Percentiles rank a stretch among this genome's conserved stretches.
phyloP scores from a whole-genome alignment of 1,140 invertebrate genomes.

The Vanessa atalanta region DNA sequence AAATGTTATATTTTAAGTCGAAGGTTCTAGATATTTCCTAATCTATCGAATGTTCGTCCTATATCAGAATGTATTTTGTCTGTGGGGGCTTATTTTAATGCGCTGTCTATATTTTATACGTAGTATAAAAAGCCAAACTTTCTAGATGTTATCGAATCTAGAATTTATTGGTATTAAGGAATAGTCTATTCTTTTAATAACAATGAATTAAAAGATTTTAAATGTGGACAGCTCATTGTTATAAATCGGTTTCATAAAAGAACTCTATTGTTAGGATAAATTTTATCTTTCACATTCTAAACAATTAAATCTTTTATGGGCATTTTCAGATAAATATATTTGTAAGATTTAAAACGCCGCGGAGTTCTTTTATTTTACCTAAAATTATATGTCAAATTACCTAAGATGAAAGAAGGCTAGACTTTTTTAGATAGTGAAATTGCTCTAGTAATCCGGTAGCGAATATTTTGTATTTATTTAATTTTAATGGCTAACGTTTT shows the following conservation, averaged over 20 bases:
- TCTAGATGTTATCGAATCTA: constrained; percentile 13
- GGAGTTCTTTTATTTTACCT: constrained; percentile 11
- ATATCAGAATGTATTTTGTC: constrained; percentile 36
- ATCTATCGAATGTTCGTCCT: constrained; percentile 58
- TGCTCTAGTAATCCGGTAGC: constrained; percentile 53
- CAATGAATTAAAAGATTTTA: constrained; percentile 7
- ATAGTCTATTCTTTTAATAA: constrained; percentile 29
- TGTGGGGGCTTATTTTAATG: constrained; percentile 34
- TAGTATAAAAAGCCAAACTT: constrained; percentile 25
- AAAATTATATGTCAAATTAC: neutral
- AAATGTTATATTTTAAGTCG: constrained; percentile 51
- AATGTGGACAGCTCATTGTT: constrained; percentile 28
- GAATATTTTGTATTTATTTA: constrained; percentile 46
- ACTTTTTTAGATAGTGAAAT: constrained; percentile 60
- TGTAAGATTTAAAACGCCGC: constrained; percentile 1
- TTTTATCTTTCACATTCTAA: constrained; percentile 8
- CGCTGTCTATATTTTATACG: constrained; percentile 32
- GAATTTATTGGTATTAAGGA: constrained; percentile 3
- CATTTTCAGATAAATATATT: constrained; percentile 8
- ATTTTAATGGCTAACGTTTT: constrained; percentile 56
- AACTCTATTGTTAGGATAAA: constrained; percentile 35
- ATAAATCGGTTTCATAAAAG: constrained; percentile 33
- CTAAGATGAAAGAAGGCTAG: constrained; percentile 52
- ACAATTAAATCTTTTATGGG: neutral
- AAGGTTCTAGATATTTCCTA: constrained; percentile 56